Evolutionary conservation across 2,113 vertebrate genomes (phyloP).

Genomic region (Sphaerodactylus townsendi): DNA sequence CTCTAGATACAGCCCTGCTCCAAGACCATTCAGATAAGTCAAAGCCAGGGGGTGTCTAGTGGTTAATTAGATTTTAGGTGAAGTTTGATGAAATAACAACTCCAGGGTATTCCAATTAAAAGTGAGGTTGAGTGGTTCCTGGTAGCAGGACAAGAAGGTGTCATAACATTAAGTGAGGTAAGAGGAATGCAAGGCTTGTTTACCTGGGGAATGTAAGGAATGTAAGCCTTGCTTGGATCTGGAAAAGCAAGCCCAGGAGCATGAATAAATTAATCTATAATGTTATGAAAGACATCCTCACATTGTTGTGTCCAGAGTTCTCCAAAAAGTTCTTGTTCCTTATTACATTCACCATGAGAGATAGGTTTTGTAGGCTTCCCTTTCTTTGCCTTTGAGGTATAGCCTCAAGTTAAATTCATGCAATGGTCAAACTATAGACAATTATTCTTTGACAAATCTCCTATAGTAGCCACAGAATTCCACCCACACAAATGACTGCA

Average conservation of each 20-base stretch:
- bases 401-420: background rate
- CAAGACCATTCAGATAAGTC: background rate
- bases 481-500: background rate
- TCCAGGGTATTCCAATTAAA: no score
- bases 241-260: background rate
- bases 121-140: no score
- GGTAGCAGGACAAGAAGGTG: no score
- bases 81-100: no score
- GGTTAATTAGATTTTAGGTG: no score
- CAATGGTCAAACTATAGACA: background rate
- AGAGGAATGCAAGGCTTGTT: no score
- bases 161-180: no score
- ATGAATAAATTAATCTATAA: background rate
- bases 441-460: background rate
- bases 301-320: background rate
- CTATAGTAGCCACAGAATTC: background rate
- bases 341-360: background rate
- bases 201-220: background rate
- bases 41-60: no score
- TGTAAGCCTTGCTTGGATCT: background rate
- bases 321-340: background rate
- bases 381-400: background rate
- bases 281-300: background rate
- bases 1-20: background rate
- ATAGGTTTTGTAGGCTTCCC: background rate